Conservation (phyloP, 2,113 vertebrate genomes). For the Amphilophus citrinellus region DNA sequence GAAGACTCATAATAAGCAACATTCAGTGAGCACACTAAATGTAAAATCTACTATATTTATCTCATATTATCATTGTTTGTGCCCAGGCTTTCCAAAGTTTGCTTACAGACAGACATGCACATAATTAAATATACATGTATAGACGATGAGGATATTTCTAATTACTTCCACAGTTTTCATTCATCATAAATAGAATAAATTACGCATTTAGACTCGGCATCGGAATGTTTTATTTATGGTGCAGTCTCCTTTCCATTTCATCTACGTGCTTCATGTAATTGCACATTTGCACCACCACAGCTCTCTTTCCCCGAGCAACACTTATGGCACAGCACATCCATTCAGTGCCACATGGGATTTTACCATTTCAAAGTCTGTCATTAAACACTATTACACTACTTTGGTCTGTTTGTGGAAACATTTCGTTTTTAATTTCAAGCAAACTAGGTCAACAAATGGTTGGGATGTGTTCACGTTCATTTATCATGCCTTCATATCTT, state of each 20-base stretch:
- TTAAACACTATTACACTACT: slow-evolving; percentile 38
- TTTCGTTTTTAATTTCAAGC: slow-evolving; percentile 40
- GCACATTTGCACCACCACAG: slow-evolving; percentile 59
- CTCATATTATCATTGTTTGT: slow-evolving; percentile 44
- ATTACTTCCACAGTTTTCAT: slow-evolving; percentile 72
- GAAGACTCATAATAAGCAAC: slow-evolving; percentile 17
- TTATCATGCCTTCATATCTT: background rate
- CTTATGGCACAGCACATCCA: slow-evolving; percentile 54
- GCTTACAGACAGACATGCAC: slow-evolving; percentile 53
- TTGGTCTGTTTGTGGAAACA: slow-evolving; percentile 41
- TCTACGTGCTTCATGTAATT: slow-evolving; percentile 71
- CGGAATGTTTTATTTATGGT: slow-evolving; percentile 75
- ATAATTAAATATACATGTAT: slow-evolving; percentile 66
- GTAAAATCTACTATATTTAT: slow-evolving; percentile 38
- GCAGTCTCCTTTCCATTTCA: slow-evolving; percentile 59
- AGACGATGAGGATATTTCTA: slow-evolving; percentile 58
- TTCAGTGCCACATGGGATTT: slow-evolving; percentile 58
- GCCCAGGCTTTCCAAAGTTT: slow-evolving; percentile 27
- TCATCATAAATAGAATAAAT: slow-evolving; percentile 75
- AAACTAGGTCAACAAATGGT: slow-evolving; percentile 34
- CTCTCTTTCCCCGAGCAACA: slow-evolving; percentile 61
- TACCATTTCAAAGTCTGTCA: slow-evolving; percentile 33
- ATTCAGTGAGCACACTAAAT: slow-evolving; percentile 28
- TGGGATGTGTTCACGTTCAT: background rate
- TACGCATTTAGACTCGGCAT: slow-evolving; percentile 58